Base-by-base conservation (phyloP, 2,888 invertebrate species). In the Drosophila greeni region DNA sequence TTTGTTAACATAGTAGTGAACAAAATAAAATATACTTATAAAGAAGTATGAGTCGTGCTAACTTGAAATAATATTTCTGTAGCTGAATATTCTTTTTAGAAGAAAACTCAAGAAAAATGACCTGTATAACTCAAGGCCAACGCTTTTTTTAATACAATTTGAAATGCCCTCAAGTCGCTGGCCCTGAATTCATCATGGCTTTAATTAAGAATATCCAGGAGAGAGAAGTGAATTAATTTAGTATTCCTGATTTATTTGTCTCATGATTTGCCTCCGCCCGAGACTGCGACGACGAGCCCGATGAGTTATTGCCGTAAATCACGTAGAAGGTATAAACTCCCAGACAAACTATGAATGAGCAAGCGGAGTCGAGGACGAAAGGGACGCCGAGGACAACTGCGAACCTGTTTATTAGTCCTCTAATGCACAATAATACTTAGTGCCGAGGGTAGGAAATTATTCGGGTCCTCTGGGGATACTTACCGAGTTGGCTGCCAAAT, bases 371-470 rank as follows among this genome's bases (percentile, higher is more conserved):
- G 49, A 39, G 45, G 34, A 47, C 29, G 26, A 40, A 23, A 14
- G 20, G 40, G 36, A 47, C 23, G 20, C 12, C 26, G 70, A 40
- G 55, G 52, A 49, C 55, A 70, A 67, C 71, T 86, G 86, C 76
- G 85, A 87, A 86, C 85, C 87, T 87, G 86, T 86, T 86, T 86
- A 86, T 86, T 86, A 86, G 86, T 80, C 81, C 82, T 76, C 86
- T 87, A 86, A 86, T 87, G 86, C 84, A 86, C 82, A 85, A 83
- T 84, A 86, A 87, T 86, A 75, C 86, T 85, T 80, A 83, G 77
- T 82, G 86, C 76, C 79, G 72, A 74, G 85, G 86, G 85, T 83
- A 83, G 78, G 56, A 85, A 82, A 86, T 84, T 81, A 82, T 79
- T 85, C 69, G 77, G 72, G 64, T 78, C 84, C 87, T 75, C 59